These are phyloP conservation scores for Mythimna pallens DNA, from an alignment of 2,888 invertebrate species.

Conservation along the genomic window DNA sequence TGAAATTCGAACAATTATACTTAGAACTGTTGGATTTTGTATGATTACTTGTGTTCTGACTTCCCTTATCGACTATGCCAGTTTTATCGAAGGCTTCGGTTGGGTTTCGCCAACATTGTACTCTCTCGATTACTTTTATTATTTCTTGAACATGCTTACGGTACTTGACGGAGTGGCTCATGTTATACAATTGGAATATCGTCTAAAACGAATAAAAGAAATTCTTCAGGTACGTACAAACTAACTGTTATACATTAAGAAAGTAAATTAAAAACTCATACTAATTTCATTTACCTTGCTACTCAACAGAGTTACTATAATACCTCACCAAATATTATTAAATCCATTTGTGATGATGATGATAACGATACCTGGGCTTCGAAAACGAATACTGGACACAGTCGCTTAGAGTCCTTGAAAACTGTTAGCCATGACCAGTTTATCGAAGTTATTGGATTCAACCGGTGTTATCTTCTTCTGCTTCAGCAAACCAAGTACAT, in stretches of 20 bases:
- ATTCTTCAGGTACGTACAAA: constrained; percentile 37
- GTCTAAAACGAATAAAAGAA: constrained; percentile 49
- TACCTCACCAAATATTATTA: constrained; percentile 4
- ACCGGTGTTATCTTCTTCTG: constrained; percentile 58
- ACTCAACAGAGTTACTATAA: constrained; percentile 42
- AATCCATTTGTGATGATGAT: constrained; percentile 13
- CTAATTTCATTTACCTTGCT: rapidly evolving
- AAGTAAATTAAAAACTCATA: neutral
- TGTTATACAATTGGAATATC: constrained; percentile 63
- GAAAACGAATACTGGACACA: neutral
- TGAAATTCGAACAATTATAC: constrained; percentile 51
- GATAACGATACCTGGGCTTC: constrained; percentile 21
- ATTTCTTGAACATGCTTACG: constrained; percentile 59
- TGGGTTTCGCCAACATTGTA: constrained; percentile 38
- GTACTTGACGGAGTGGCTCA: constrained; percentile 56
- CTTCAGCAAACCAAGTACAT: constrained; percentile 59
- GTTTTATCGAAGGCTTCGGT: constrained; percentile 40
- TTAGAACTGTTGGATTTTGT: constrained; percentile 18
- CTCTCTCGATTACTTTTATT: constrained; percentile 59
- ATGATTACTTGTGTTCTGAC: constrained; percentile 5
- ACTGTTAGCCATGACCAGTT: constrained; percentile 33
- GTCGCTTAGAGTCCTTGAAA: constrained; percentile 36
- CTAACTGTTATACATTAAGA: neutral
- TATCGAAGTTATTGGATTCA: constrained; percentile 50
- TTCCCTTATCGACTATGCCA: constrained; percentile 43